Conservation (phyloP, 1,140 invertebrate species). For the Saccostrea glomerata region DNA sequence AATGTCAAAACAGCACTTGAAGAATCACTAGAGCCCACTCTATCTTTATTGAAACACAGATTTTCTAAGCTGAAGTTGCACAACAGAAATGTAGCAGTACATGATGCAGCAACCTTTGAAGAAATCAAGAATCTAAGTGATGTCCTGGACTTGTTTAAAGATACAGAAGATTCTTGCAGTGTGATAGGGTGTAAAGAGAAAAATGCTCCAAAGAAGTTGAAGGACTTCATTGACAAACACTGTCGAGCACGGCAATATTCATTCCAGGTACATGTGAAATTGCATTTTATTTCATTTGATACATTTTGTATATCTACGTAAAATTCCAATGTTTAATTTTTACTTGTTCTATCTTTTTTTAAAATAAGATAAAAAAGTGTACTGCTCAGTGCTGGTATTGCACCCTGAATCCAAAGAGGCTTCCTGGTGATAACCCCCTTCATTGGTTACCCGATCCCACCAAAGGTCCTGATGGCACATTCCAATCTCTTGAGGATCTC, state of each 20-base stretch:
- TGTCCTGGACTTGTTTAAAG: not conserved
- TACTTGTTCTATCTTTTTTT: not conserved
- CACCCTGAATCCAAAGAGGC: not conserved
- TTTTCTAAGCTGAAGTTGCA: slow-evolving; percentile 27
- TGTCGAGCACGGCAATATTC: slow-evolving; percentile 36
- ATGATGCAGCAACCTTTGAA: slow-evolving; percentile 32
- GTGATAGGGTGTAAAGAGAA: slow-evolving; percentile 35
- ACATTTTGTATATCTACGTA: not conserved
- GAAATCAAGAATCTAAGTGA: slow-evolving; percentile 34
- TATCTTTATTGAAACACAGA: slow-evolving; percentile 4
- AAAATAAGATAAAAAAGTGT: slow-evolving; percentile 43
- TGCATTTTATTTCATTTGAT: not conserved
- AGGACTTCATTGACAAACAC: not conserved
- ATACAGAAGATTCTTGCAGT: slow-evolving; percentile 10
- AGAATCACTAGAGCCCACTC: not conserved
- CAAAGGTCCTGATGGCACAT: not conserved
- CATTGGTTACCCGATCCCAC: slow-evolving; percentile 47
- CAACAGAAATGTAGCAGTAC: not conserved
- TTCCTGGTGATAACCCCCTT: not conserved
- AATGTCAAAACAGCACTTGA: slow-evolving; percentile 41
- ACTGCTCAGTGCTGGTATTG: slow-evolving; percentile 35
- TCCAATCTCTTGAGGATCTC: not conserved
- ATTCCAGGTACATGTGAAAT: slow-evolving; percentile 35
- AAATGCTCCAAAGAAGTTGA: slow-evolving; percentile 1
- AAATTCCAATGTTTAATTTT: not conserved